phyloP scores from a whole-genome alignment of 2,113 vertebrate genomes.

The Vulpes lagopus region DNA sequence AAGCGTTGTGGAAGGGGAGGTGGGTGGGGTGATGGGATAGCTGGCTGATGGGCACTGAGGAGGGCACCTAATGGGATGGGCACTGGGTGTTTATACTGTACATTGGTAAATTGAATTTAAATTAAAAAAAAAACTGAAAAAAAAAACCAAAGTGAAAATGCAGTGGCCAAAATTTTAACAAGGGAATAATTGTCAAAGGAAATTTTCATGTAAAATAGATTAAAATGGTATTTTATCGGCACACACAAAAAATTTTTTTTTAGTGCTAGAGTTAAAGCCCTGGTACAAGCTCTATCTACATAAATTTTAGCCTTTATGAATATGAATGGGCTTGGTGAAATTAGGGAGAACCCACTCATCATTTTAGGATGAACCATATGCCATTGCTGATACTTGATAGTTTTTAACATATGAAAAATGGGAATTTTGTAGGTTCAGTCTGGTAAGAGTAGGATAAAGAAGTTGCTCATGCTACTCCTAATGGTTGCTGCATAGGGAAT shows the following conservation, averaged over 20 bases:
- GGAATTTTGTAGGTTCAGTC: not conserved
- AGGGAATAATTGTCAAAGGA: no score
- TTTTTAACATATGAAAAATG: slow-evolving; percentile 1
- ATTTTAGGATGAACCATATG: not conserved
- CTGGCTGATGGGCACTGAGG: no score
- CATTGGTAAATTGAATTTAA: no score
- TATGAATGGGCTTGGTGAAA: not conserved
- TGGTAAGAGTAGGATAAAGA: not conserved
- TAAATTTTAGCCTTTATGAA: slow-evolving; percentile 30
- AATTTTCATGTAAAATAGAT: no score
- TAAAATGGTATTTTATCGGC: no score
- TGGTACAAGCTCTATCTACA: not conserved
- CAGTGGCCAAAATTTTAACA: no score
- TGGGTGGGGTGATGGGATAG: no score
- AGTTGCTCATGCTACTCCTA: not conserved
- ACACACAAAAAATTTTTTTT: not conserved
- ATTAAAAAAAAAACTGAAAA: no score
- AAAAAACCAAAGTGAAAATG: no score
- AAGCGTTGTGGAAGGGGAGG: no score
- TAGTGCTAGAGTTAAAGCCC: not conserved
- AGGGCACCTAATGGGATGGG: no score
- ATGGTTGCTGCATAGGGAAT: not conserved
- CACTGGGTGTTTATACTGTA: no score
- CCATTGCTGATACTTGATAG: not conserved
- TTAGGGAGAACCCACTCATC: not conserved